phyloP scores from a whole-genome alignment of 2,888 invertebrate species.

The Phaedon cochleariae region DNA sequence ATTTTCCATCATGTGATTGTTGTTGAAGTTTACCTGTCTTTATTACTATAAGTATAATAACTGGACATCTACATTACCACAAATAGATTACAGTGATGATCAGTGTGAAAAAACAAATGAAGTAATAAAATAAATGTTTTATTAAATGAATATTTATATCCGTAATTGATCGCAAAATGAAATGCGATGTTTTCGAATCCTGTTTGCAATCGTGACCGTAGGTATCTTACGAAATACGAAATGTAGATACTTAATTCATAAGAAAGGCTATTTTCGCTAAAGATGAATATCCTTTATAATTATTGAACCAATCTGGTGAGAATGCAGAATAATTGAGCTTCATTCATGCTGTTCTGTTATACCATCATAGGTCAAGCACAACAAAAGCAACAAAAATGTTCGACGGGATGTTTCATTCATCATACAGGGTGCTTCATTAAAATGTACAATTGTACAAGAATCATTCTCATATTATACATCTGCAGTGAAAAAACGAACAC shows the following conservation, averaged over 20 bases:
- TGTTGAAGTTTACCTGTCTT: too few species aligned
- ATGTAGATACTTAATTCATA: too few species aligned
- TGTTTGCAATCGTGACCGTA: background rate
- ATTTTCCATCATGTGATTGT: too few species aligned
- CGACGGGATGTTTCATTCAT: too few species aligned
- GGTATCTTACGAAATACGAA: background rate
- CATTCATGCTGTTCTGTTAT: constrained; percentile 1
- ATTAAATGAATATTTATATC: background rate
- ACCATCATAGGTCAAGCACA: background rate
- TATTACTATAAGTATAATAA: too few species aligned
- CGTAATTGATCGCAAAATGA: background rate
- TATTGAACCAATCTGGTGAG: background rate
- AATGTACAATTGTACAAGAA: too few species aligned
- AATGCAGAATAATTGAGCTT: background rate
- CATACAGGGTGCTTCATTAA: too few species aligned
- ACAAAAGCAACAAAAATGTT: background rate
- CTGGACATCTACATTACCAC: background rate
- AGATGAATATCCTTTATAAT: constrained; percentile 1
- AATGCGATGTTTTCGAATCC: background rate
- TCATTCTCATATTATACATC: too few species aligned
- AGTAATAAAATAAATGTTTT: background rate
- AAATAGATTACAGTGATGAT: background rate
- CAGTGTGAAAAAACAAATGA: background rate
- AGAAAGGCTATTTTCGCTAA: background rate
- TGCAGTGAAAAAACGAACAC: too few species aligned